These are phyloP conservation scores for Antennarius striatus DNA, from an alignment of 2,113 vertebrate genomes.

Conservation along the genomic window DNA sequence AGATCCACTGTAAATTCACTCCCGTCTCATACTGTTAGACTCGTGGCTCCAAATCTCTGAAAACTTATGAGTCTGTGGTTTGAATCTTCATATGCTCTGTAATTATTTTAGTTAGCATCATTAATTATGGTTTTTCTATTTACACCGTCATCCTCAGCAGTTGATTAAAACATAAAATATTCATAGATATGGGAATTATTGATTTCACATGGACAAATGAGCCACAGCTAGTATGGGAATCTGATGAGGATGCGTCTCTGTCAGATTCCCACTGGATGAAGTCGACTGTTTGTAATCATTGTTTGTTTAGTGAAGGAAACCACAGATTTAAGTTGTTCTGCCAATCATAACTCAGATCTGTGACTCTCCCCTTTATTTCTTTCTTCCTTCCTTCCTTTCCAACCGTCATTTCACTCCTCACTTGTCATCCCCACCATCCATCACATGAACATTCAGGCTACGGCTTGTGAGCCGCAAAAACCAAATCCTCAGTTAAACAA, in stretches of 20 bases:
- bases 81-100: slow-evolving; percentile 33
- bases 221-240: not conserved
- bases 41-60: slow-evolving; percentile 22
- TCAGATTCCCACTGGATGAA: no score
- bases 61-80: slow-evolving; percentile 38
- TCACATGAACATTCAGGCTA: slow-evolving; percentile 12
- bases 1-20: slow-evolving; percentile 53
- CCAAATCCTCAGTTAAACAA: slow-evolving; percentile 40
- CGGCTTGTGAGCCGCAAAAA: slow-evolving; percentile 29
- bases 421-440: slow-evolving; percentile 43
- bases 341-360: slow-evolving; percentile 6
- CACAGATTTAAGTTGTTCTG: not conserved
- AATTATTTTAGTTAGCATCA: slow-evolving; percentile 38
- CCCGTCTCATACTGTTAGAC: slow-evolving; percentile 39
- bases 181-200: slow-evolving; percentile 24
- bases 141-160: slow-evolving; percentile 25
- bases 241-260: no score
- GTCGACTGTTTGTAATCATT: no score
- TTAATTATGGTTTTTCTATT: slow-evolving; percentile 36
- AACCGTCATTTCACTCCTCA: slow-evolving; percentile 18
- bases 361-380: not conserved
- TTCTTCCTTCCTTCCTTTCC: slow-evolving; percentile 7
- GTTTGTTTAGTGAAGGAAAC: not conserved
- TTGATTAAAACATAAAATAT: slow-evolving; percentile 32
- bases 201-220: slow-evolving; percentile 24